Conservation (phyloP, 2,888 invertebrate species). For the Lathronympha strigana region DNA sequence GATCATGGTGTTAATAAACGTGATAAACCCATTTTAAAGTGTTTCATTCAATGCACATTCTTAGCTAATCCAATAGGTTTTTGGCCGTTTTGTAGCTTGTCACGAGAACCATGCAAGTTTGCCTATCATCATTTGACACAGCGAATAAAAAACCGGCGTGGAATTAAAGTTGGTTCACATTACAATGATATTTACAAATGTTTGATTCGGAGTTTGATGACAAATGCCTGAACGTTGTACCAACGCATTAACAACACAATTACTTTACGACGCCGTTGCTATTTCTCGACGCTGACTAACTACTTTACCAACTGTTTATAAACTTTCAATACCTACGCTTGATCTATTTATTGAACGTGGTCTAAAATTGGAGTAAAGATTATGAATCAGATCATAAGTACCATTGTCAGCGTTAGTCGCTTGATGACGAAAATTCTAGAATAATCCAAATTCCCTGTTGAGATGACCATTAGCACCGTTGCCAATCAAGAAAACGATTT, state of each 20-base stretch:
- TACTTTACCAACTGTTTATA: slow-evolving; percentile 1
- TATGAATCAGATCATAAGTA: slow-evolving; percentile 1
- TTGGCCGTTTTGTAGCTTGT: too few species aligned
- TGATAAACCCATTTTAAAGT: too few species aligned
- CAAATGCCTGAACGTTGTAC: slow-evolving; percentile 16
- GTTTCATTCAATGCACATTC: too few species aligned
- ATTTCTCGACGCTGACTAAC: slow-evolving; percentile 37
- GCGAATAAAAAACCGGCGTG: too few species aligned
- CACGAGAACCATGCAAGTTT: too few species aligned
- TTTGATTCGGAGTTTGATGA: slow-evolving; percentile 10
- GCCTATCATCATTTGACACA: too few species aligned
- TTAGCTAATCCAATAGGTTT: too few species aligned
- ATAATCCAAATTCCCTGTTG: not conserved
- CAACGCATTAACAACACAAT: slow-evolving; percentile 9
- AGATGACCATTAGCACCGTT: not conserved
- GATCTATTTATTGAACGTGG: slow-evolving; percentile 22
- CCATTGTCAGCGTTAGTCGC: not conserved
- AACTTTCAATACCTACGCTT: slow-evolving; percentile 12
- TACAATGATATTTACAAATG: not conserved
- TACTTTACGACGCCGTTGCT: slow-evolving; percentile 29
- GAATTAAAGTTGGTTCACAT: too few species aligned
- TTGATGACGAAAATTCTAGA: not conserved
- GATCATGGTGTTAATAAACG: too few species aligned
- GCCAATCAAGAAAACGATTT: too few species aligned
- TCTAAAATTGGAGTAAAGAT: not conserved